Evolutionary conservation across 2,797 vertebrate species (phyloP).

Genomic region (Mus caroli): DNA sequence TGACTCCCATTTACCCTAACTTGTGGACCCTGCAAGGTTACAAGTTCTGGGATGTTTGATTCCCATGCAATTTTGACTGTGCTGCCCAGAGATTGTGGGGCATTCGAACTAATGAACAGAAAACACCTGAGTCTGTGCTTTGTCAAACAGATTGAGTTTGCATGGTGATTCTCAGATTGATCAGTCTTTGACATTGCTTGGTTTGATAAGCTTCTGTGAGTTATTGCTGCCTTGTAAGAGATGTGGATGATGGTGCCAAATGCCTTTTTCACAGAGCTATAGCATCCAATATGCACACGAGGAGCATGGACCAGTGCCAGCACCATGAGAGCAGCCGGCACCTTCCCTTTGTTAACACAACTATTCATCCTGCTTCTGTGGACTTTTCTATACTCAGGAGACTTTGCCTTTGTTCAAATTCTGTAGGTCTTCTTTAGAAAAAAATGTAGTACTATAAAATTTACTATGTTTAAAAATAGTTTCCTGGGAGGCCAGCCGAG

Average conservation of each 20-base stretch:
- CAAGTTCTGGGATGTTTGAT: background rate
- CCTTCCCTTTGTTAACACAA: background rate
- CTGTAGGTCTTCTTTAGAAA: background rate
- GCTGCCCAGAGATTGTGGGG: background rate
- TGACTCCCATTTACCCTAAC: background rate
- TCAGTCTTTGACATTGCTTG: background rate
- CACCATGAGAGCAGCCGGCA: background rate
- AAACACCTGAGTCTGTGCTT: background rate
- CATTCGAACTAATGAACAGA: background rate
- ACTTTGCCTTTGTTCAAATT: background rate
- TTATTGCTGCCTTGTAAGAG: background rate
- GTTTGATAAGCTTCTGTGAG: background rate
- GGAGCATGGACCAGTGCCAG: background rate
- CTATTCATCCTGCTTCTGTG: background rate
- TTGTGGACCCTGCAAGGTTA: conserved; percentile 1
- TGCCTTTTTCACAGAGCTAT: background rate
- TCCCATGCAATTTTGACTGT: background rate
- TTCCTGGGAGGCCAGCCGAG: background rate
- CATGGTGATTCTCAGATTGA: background rate
- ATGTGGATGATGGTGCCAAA: background rate
- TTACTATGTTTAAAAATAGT: conserved; percentile 59
- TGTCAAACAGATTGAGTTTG: background rate
- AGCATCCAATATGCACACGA: rapidly evolving
- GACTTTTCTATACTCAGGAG: background rate
- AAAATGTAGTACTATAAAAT: conserved; percentile 19